Evolutionary conservation across 2,888 invertebrate species (phyloP), one percentile per base, ranked within the genome.

Genomic region (Hemaris fuciformis): DNA sequence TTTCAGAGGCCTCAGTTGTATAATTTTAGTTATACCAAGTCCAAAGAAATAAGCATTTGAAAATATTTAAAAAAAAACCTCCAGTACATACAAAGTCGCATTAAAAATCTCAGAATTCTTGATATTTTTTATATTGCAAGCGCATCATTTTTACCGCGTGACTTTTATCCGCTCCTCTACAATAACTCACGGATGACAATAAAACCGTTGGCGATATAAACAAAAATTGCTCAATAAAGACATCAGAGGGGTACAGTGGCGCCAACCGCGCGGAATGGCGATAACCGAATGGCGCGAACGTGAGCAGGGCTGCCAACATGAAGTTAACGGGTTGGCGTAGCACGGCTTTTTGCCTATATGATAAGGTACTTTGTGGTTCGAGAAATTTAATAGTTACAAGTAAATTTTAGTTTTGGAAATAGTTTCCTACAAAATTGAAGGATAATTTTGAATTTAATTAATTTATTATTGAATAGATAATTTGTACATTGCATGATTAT

Each of bases 211-310:
- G 69, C 64, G 76, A 67, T 73, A 76, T 81, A 82, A 79, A 83
- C 76, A 81, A 75, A 77, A 80, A 81, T 77, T 70, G 79, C 68
- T 68, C 75, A 76, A 83, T 81, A 84, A 83, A 83, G 79, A 75
- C 79, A 70, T 74, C 66, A 71, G 48, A 48, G 71, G 66, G 69
- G 65, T 64, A 72, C 69, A 73, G 68, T 67, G 80, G 76, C 77
- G 83, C 77, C 83, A 78, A 69, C 78, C 78, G 72, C 76, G 81
- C 74, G 85, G 83, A 86, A 84, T 68, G 65, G 66, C 72, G 85
- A 81, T 82, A 83, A 74, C 76, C 43, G 62, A 71, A 73, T 66
- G 66, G 67, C 69, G 67, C 70, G 74, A 70, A 72, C 71, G 69
- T 63, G 61, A 58, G 53, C 67, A 77, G 77, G 72, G 74, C 59